Conservation (phyloP, 2,888 invertebrate genomes). For the Lepas anatifera region DNA sequence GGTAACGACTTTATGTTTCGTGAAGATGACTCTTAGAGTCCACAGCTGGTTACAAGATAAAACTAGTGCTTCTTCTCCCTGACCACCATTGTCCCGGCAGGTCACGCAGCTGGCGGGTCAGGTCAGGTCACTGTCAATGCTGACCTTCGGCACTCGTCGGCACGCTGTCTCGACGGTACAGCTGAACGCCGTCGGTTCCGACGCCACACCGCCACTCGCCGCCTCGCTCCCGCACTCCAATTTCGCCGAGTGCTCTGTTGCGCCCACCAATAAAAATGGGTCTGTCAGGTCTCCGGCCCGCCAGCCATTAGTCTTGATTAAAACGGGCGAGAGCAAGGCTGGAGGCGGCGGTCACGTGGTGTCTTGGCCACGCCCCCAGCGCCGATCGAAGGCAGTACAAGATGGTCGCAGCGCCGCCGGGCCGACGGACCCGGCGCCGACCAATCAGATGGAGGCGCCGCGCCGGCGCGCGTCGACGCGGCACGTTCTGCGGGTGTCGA, state of each 20-base stretch:
- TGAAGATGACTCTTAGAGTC: too few relatives aligned
- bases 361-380: constrained; percentile 1
- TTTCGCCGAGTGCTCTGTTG: constrained; percentile 8
- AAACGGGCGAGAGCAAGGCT: constrained; percentile 4
- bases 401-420: not conserved
- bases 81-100: too few relatives aligned
- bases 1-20: too few relatives aligned
- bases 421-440: not conserved
- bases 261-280: constrained; percentile 12
- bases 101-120: too few relatives aligned
- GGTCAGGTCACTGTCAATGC: not conserved
- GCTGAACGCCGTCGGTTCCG: not conserved
- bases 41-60: too few relatives aligned
- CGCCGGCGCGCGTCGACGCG: not conserved
- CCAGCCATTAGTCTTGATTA: constrained; percentile 5
- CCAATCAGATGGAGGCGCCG: not conserved
- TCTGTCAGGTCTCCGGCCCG: constrained; percentile 1
- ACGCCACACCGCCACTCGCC: not conserved
- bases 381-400: not conserved
- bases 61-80: too few relatives aligned
- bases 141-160: not conserved
- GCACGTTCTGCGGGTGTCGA: not conserved
- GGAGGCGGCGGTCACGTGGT: not conserved
- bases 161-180: too few relatives aligned
- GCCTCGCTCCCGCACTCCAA: not conserved